phyloP scores from a whole-genome alignment of 2,888 invertebrate species.

The Frankliniella fusca region DNA sequence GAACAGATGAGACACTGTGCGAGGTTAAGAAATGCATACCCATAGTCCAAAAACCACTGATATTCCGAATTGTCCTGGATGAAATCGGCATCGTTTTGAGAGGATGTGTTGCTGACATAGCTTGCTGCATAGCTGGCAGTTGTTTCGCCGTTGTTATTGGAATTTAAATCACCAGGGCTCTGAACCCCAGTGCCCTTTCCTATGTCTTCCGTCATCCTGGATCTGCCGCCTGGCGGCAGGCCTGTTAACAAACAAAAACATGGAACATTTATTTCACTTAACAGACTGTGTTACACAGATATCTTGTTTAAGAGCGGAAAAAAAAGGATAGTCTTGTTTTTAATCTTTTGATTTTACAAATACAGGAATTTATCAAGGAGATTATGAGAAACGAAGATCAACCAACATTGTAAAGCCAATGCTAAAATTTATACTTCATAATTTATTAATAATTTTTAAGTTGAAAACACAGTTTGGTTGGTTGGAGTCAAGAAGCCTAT shows the following conservation, averaged over 20 bases:
- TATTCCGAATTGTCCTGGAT: slow-evolving; percentile 85
- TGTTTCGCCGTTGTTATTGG: slow-evolving; percentile 1
- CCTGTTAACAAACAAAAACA: neutral
- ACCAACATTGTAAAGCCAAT: too few species aligned
- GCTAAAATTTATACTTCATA: too few species aligned
- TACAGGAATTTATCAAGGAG: too few species aligned
- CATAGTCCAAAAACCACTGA: slow-evolving; percentile 87
- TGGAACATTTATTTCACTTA: neutral
- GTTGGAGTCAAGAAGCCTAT: too few species aligned
- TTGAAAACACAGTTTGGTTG: too few species aligned
- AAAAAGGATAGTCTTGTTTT: neutral
- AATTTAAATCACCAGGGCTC: slow-evolving; percentile 6
- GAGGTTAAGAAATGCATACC: slow-evolving; percentile 52
- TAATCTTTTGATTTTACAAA: too few species aligned
- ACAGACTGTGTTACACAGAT: neutral
- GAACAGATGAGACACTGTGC: neutral
- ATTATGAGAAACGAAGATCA: too few species aligned
- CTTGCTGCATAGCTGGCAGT: slow-evolving; percentile 38
- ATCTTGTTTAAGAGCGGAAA: neutral
- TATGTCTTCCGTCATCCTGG: slow-evolving; percentile 10
- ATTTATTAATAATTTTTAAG: too few species aligned
- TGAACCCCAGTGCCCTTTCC: neutral
- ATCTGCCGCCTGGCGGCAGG: slow-evolving; percentile 16
- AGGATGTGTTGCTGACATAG: slow-evolving; percentile 45
- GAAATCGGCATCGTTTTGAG: slow-evolving; percentile 60